phyloP scores from a whole-genome alignment of 2,113 vertebrate genomes.

The Engystomops pustulosus region DNA sequence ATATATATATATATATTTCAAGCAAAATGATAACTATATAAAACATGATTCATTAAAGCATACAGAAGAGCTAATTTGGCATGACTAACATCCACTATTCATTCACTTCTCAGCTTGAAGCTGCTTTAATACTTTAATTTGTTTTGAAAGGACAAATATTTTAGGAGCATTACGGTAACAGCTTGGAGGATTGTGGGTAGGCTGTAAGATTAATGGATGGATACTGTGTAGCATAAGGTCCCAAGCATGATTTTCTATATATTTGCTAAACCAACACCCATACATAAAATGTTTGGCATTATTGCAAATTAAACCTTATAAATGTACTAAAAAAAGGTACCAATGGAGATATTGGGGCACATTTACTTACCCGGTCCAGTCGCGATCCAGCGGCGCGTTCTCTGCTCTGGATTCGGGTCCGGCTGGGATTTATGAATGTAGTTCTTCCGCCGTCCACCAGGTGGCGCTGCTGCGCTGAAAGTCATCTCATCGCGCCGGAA shows the following conservation, averaged over 20 bases:
- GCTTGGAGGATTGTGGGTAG: background rate
- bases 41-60: slow-evolving; percentile 16
- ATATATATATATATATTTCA: background rate
- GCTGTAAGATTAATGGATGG: slow-evolving; percentile 7
- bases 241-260: background rate
- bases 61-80: slow-evolving; percentile 1
- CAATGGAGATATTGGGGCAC: too few relatives aligned
- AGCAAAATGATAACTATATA: background rate
- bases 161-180: slow-evolving; percentile 15
- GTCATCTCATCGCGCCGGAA: too few relatives aligned
- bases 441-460: too few relatives aligned
- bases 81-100: background rate
- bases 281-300: too few relatives aligned
- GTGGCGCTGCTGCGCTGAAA: too few relatives aligned
- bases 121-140: slow-evolving; percentile 49
- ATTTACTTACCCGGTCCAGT: too few relatives aligned
- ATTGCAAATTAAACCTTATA: too few relatives aligned
- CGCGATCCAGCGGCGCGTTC: too few relatives aligned
- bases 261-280: too few relatives aligned
- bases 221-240: background rate
- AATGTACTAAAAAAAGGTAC: too few relatives aligned
- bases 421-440: too few relatives aligned
- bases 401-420: too few relatives aligned
- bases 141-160: slow-evolving; percentile 39
- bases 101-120: slow-evolving; percentile 38